Evolutionary conservation across 2,888 invertebrate genomes (phyloP).

Genomic region (Drosophila mercatorum): DNA sequence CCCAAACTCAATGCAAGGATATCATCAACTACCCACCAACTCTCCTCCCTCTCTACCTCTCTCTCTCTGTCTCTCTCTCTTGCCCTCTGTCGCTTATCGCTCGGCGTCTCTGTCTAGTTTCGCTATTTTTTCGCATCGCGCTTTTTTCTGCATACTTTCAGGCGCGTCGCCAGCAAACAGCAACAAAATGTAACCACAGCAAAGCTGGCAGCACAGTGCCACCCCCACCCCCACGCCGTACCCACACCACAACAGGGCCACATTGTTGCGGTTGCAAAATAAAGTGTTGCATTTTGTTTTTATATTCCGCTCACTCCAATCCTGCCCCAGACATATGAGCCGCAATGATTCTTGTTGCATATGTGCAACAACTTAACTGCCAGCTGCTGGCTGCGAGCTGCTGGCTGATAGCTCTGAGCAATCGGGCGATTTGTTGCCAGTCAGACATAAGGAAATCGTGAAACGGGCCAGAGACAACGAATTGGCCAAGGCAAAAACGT

Average conservation of each 20-base stretch:
- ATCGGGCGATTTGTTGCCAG: slow-evolving; percentile 62
- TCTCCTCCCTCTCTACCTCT: neutral
- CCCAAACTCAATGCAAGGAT: slow-evolving; percentile 20
- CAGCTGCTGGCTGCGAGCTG: slow-evolving; percentile 35
- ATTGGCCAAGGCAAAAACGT: slow-evolving; percentile 1
- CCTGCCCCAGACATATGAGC: slow-evolving; percentile 45
- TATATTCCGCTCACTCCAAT: slow-evolving; percentile 2
- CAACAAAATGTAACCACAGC: slow-evolving; percentile 23
- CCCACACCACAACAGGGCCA: slow-evolving; percentile 20
- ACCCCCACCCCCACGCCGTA: neutral
- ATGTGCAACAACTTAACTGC: slow-evolving; percentile 68
- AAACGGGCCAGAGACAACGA: neutral
- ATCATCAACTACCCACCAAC: slow-evolving; percentile 2
- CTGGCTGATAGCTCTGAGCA: slow-evolving; percentile 28
- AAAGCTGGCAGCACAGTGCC: slow-evolving; percentile 35
- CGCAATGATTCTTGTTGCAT: slow-evolving; percentile 61
- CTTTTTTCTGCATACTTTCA: slow-evolving; percentile 60
- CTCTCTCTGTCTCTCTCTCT: neutral
- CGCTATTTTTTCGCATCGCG: slow-evolving; percentile 28
- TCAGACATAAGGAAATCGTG: slow-evolving; percentile 6
- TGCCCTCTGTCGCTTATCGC: neutral
- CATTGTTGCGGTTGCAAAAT: slow-evolving; percentile 66
- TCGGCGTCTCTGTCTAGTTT: slow-evolving; percentile 14
- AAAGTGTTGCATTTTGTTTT: slow-evolving; percentile 68
- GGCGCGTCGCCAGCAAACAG: slow-evolving; percentile 45